Evolutionary conservation across 2,797 vertebrate species (phyloP).

Genomic region (Smutsia temminckii): DNA sequence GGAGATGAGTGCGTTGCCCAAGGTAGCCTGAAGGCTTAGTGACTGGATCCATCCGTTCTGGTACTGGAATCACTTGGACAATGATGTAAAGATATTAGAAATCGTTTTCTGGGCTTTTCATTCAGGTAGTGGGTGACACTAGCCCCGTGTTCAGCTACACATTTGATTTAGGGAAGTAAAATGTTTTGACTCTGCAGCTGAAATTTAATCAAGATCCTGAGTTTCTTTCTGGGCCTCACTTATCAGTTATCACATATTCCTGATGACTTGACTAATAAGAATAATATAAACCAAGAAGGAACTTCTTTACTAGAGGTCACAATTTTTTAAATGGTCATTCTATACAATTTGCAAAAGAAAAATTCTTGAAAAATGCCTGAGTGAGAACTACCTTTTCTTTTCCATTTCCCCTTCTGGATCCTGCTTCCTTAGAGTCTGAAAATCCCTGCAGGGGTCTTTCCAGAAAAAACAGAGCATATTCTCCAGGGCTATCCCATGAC

Average conservation of each 20-base stretch:
- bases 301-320: background rate
- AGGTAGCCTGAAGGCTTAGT: background rate
- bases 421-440: background rate
- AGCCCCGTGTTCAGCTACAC: background rate
- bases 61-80: background rate
- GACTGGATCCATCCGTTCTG: background rate
- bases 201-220: background rate
- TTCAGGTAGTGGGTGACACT: background rate
- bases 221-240: background rate
- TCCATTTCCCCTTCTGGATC: background rate
- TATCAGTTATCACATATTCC: background rate
- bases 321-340: background rate
- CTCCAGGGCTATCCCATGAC: background rate
- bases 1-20: background rate
- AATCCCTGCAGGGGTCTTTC: background rate
- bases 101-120: background rate
- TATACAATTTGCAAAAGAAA: background rate
- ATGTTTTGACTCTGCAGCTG: background rate
- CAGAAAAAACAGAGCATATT: background rate
- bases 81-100: background rate
- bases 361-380: background rate
- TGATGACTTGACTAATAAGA: background rate
- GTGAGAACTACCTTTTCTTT: background rate
- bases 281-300: background rate
- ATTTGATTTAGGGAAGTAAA: slow-evolving; percentile 17